These are phyloP conservation scores for Hydrotaea diabolus DNA, from an alignment of 2,888 invertebrate genomes.

Conservation along the genomic window DNA sequence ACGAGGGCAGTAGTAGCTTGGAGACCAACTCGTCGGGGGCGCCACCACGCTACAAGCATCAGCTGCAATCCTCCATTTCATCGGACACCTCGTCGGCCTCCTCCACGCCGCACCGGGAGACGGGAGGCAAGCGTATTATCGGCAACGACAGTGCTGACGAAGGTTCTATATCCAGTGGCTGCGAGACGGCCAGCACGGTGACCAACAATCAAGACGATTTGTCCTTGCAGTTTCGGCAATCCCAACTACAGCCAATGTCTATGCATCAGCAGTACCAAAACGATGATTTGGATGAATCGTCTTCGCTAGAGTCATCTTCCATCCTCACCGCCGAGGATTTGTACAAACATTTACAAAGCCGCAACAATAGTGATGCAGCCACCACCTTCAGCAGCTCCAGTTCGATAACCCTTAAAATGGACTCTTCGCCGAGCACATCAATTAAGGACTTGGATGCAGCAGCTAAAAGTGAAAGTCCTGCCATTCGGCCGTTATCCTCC, in stretches of 20 bases:
- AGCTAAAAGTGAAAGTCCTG: conserved; percentile 27
- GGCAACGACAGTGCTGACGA: conserved; percentile 84
- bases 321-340: conserved; percentile 32
- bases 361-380: conserved; percentile 74
- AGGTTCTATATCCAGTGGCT: conserved; percentile 90
- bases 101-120: conserved; percentile 23
- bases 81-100: conserved; percentile 73
- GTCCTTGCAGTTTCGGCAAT: conserved; percentile 73
- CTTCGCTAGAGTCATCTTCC: conserved; percentile 30
- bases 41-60: conserved; percentile 72
- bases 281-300: conserved; percentile 40
- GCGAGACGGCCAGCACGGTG: conserved; percentile 89
- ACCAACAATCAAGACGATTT: conserved; percentile 82
- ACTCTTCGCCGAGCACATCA: conserved; percentile 71
- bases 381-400: conserved; percentile 78
- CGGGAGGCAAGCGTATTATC: conserved; percentile 56
- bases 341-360: conserved; percentile 71
- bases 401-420: conserved; percentile 76
- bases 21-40: conserved; percentile 67
- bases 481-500: neutral
- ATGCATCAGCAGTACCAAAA: conserved; percentile 35
- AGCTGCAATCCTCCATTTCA: conserved; percentile 76
- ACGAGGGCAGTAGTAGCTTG: conserved; percentile 74
- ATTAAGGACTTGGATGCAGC: conserved; percentile 66
- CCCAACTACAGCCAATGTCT: conserved; percentile 17